Base-by-base conservation (phyloP, 2,888 invertebrate genomes). In the Hydriomena furcata region DNA sequence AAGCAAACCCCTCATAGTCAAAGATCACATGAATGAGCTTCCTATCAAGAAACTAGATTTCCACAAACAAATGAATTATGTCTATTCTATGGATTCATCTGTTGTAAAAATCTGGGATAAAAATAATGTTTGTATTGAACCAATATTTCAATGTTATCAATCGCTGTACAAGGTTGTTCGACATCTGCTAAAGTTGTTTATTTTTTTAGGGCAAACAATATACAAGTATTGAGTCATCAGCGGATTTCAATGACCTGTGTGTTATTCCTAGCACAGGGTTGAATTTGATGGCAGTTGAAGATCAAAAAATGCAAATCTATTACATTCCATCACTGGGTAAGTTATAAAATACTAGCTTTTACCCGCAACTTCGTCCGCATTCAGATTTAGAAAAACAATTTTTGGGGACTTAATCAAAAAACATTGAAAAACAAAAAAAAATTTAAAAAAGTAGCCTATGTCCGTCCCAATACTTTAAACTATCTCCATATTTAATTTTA, bases 241-340 rank as follows among this genome's bases (percentile, higher is more conserved):
- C 94, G 1, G 94, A 94, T 50, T 95, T 98, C 63, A 99, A 99
- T 87, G 97, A 98, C 79, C 92, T 99, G 36, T 97, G 97, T 80
- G 91, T 96, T n/a, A 94, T 98, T 60, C 97, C 97, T 12, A 93
- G 95, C 48, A 95, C 97, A 13, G 99, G 98, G 40, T 92, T 99
- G 80, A 90, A 98, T 64, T 97, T 99, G 83, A 93, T 99, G 78
- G 98, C 99, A 0, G 98, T 97, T 76, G 99, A 99, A 91, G 95
- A 95, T 65, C 94, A 95, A 21, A 98, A 99, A 91, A 97, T 99
- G 91, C 94, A 96, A 70, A 95, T 98, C 0, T 99, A 97, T 83
- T 99, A 98, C 73, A 94, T 99, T 58, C 99, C 99, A 38, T 94
- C 94, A 65, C 88, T 95, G 79, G 94, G 94, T 68, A 45, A 35